Evolutionary conservation across 2,888 invertebrate species (phyloP).

Genomic region (Anthoptus insignis): DNA sequence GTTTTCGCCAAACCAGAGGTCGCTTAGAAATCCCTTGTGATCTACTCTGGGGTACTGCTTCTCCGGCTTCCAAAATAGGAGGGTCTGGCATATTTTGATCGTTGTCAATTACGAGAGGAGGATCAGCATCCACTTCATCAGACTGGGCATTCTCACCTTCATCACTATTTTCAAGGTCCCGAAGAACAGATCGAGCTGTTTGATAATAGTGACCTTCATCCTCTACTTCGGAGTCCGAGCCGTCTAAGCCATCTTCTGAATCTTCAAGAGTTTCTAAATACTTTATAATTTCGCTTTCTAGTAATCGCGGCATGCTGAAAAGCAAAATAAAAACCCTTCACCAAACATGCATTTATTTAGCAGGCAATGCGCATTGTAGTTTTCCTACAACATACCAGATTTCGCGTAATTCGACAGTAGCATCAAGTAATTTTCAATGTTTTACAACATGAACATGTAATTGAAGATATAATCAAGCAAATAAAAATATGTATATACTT

Average conservation of each 20-base stretch:
- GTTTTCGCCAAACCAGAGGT: conserved; percentile 58
- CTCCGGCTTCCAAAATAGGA: conserved; percentile 54
- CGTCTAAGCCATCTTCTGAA: conserved; percentile 56
- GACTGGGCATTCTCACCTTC: conserved; percentile 52
- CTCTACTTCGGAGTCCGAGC: conserved; percentile 54
- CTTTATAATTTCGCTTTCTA: conserved; percentile 56
- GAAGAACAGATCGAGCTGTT: too few species aligned
- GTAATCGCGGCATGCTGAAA: conserved; percentile 56
- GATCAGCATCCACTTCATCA: conserved; percentile 55
- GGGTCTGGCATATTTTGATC: conserved; percentile 54
- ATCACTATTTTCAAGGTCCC: too few species aligned
- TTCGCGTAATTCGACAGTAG: conserved; percentile 51
- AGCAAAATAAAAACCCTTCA: conserved; percentile 56
- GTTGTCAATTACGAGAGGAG: conserved; percentile 53
- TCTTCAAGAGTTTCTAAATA: conserved; percentile 58
- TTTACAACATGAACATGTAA: conserved; percentile 53
- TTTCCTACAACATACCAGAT: conserved; percentile 55
- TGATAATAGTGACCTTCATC: too few species aligned
- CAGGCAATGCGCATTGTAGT: conserved; percentile 56
- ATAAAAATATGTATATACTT: conserved; percentile 53
- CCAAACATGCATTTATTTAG: conserved; percentile 56
- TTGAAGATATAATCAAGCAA: conserved; percentile 54
- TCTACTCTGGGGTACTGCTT: conserved; percentile 53
- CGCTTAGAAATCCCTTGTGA: conserved; percentile 54
- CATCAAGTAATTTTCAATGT: conserved; percentile 52